phyloP scores from a whole-genome alignment of 1,140 invertebrate species.

The Cydia splendana region DNA sequence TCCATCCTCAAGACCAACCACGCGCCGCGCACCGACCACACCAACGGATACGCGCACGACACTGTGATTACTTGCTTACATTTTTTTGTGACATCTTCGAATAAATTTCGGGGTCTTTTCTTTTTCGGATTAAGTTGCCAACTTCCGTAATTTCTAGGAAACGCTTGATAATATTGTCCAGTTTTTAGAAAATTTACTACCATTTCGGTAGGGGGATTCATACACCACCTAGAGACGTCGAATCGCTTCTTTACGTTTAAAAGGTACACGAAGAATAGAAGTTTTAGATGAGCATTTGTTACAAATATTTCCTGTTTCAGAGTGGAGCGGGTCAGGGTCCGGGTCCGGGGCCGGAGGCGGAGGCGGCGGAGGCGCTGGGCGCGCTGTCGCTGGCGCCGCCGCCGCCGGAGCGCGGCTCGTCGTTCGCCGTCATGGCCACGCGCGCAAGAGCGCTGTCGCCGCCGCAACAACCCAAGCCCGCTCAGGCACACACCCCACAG shows the following conservation, averaged over 20 bases:
- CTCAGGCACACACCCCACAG: slow-evolving; percentile 42
- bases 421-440: slow-evolving; percentile 87
- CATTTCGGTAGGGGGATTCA: no score
- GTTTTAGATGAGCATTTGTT: no score
- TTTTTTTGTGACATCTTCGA: background rate
- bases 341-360: slow-evolving; percentile 30
- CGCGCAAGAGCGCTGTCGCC: slow-evolving; percentile 81
- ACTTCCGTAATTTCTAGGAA: no score
- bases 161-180: no score
- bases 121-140: no score
- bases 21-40: slow-evolving; percentile 50
- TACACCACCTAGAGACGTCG: no score
- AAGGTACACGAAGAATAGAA: no score
- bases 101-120: no score
- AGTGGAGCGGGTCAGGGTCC: no score
- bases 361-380: slow-evolving; percentile 44
- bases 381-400: slow-evolving; percentile 79
- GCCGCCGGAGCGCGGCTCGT: slow-evolving; percentile 89
- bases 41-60: slow-evolving; percentile 56
- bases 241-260: no score
- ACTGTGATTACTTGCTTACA: slow-evolving; percentile 38
- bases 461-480: slow-evolving; percentile 9
- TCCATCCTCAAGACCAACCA: slow-evolving; percentile 73
- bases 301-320: no score
- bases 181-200: no score